phyloP scores from a whole-genome alignment of 2,113 vertebrate genomes.

The Myxocyprinus asiaticus region DNA sequence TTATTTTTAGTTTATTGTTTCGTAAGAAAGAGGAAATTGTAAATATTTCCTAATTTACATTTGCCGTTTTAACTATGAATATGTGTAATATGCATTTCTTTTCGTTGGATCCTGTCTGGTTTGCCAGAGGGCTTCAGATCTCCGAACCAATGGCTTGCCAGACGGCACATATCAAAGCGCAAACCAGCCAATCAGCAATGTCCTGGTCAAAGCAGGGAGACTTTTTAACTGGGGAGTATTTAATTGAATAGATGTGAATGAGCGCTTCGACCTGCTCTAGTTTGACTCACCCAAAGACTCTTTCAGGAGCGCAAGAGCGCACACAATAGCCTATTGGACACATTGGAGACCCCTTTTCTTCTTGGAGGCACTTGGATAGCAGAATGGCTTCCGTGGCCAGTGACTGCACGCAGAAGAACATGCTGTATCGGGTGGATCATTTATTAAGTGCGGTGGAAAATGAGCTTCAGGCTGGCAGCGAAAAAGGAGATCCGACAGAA shows the following conservation, averaged over 20 bases:
- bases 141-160: constrained; percentile 81
- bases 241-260: constrained; percentile 60
- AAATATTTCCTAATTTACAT: not conserved
- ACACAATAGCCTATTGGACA: not conserved
- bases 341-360: constrained; percentile 9
- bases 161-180: constrained; percentile 82
- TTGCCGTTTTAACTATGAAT: constrained; percentile 60
- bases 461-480: constrained; percentile 91
- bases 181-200: constrained; percentile 74
- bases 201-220: constrained; percentile 57
- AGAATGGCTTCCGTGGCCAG: constrained; percentile 78
- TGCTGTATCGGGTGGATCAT: constrained; percentile 87
- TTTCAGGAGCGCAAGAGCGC: not conserved
- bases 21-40: not conserved
- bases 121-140: not conserved
- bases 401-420: constrained; percentile 78
- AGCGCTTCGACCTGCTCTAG: not conserved
- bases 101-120: not conserved
- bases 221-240: constrained; percentile 70
- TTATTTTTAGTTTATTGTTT: not conserved
- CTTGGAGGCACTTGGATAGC: constrained; percentile 48
- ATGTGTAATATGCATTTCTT: constrained; percentile 83
- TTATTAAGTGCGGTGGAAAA: constrained; percentile 93
- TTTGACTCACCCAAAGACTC: not conserved
- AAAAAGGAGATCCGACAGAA: constrained; percentile 95